These are phyloP conservation scores for Chrysina gloriosa DNA, from an alignment of 2,888 invertebrate species.

Conservation along the genomic window DNA sequence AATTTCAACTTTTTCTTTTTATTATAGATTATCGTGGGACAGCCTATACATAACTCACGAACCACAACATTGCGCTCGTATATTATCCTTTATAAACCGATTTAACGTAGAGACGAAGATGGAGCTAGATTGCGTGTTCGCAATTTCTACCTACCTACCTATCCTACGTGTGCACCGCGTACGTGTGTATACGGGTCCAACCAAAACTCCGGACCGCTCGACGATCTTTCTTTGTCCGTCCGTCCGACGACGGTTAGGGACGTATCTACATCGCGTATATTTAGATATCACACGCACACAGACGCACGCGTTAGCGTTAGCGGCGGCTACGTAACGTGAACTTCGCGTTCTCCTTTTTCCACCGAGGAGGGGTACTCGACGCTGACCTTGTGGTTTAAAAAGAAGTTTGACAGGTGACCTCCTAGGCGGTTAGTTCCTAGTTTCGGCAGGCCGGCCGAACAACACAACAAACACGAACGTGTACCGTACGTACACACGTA, in stretches of 20 bases:
- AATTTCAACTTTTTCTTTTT: too few species aligned
- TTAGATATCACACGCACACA: slow-evolving; percentile 2
- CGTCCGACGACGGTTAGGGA: too few species aligned
- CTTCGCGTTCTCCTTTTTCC: slow-evolving; percentile 23
- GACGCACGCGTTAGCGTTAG: too few species aligned
- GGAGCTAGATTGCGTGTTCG: background rate
- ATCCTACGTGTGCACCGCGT: background rate
- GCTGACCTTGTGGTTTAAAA: slow-evolving; percentile 50
- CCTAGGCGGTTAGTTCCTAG: slow-evolving; percentile 49
- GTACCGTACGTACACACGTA: too few species aligned
- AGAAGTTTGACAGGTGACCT: slow-evolving; percentile 53
- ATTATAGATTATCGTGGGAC: too few species aligned
- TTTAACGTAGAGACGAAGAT: background rate
- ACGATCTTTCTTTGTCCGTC: background rate
- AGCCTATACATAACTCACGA: too few species aligned
- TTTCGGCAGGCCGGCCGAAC: slow-evolving; percentile 34
- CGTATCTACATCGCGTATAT: too few species aligned
- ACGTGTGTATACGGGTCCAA: background rate
- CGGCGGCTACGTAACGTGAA: slow-evolving; percentile 5
- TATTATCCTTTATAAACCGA: too few species aligned
- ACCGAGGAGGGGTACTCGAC: slow-evolving; percentile 43
- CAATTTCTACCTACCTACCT: background rate
- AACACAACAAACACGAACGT: slow-evolving; percentile 19
- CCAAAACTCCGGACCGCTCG: background rate
- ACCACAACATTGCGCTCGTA: too few species aligned